phyloP scores from a whole-genome alignment of 2,797 vertebrate species.

The Gorsachius magnificus region DNA sequence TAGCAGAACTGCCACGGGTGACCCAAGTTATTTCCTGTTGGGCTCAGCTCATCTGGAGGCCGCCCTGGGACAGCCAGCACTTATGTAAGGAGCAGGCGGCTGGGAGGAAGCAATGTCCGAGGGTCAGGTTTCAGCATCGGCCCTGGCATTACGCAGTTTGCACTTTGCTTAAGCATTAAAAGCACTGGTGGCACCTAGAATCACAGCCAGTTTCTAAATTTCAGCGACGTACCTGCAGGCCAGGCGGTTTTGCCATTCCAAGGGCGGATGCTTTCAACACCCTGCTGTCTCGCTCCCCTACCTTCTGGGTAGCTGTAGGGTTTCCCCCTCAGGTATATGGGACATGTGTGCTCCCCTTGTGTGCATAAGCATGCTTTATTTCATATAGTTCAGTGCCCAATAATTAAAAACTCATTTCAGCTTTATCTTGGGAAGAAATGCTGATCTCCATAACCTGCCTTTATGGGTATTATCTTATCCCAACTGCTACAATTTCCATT shows the following conservation, averaged over 20 bases:
- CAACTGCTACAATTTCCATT: neutral
- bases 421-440: neutral
- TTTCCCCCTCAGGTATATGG: neutral
- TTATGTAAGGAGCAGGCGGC: neutral
- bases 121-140: neutral
- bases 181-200: slow-evolving; percentile 3
- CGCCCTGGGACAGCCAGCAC: neutral
- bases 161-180: slow-evolving; percentile 15
- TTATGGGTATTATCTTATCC: slow-evolving; percentile 30
- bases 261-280: neutral
- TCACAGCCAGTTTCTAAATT: slow-evolving; percentile 1
- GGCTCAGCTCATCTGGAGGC: neutral
- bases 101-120: neutral
- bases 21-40: neutral
- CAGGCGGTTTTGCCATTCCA: neutral
- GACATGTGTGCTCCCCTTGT: fast-evolving
- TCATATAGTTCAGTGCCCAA: neutral
- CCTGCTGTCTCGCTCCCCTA: fast-evolving
- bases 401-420: slow-evolving; percentile 4
- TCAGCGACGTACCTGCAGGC: neutral
- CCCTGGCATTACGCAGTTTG: neutral
- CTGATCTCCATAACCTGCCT: neutral
- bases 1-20: neutral
- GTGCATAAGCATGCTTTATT: neutral
- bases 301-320: neutral